Conservation (phyloP, 2,797 vertebrate genomes). For the Pseudochromis fuscus region DNA sequence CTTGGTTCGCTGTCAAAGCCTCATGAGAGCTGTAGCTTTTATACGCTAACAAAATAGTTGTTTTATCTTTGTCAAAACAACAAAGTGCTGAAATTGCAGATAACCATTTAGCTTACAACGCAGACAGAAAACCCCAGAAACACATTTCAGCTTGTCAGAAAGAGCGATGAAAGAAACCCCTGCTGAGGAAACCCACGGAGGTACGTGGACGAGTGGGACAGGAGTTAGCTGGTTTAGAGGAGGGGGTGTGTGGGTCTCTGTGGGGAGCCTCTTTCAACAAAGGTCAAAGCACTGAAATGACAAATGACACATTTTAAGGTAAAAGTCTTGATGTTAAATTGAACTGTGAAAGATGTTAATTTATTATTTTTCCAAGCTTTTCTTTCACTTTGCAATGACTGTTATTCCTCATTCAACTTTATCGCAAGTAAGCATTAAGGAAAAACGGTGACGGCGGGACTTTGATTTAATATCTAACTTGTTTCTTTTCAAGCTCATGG, state of each 20-base stretch:
- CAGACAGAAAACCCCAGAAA: conserved; percentile 26
- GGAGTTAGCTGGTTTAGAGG: not conserved
- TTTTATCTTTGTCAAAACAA: conserved; percentile 17
- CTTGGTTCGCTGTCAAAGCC: not conserved
- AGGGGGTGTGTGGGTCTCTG: not conserved
- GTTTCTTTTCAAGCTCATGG: not conserved
- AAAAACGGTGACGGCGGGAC: no score
- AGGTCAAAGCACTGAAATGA: conserved; percentile 23
- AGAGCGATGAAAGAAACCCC: conserved; percentile 33
- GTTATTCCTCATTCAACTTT: no score
- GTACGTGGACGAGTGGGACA: conserved; percentile 2
- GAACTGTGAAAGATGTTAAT: not conserved
- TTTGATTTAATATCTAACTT: no score
- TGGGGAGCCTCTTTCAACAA: conserved; percentile 27
- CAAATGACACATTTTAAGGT: conserved; percentile 4
- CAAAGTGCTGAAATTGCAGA: conserved; percentile 9
- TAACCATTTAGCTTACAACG: conserved; percentile 18
- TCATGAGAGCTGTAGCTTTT: conserved; percentile 2
- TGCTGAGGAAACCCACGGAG: conserved; percentile 27
- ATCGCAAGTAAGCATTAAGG: no score
- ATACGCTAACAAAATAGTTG: conserved; percentile 3
- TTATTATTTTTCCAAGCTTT: not conserved
- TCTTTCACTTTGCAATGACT: no score
- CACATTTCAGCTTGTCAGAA: conserved; percentile 27
- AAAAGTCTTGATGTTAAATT: not conserved